These are phyloP conservation scores for Blomia tropicalis DNA, from an alignment of 2,888 invertebrate genomes.

Conservation along the genomic window DNA sequence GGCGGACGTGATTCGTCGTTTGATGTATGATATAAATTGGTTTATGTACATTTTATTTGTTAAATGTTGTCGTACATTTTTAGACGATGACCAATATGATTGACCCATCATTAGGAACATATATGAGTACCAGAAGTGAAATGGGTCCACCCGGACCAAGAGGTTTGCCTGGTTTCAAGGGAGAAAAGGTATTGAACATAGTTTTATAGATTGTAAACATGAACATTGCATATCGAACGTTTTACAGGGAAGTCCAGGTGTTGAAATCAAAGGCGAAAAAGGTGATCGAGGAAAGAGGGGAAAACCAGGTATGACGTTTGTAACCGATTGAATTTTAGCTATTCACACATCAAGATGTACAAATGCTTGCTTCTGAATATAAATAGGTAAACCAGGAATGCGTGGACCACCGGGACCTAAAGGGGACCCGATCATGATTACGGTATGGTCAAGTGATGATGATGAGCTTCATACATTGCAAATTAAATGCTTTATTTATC, in stretches of 20 bases:
- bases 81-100: background rate
- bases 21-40: too few species aligned
- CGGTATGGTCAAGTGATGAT: too few species aligned
- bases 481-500: background rate
- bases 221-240: conserved; percentile 28
- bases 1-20: conserved; percentile 17
- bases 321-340: background rate
- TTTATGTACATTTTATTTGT: conserved; percentile 12
- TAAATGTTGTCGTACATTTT: background rate
- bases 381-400: conserved; percentile 30
- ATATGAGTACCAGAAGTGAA: conserved; percentile 11
- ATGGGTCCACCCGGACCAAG: conserved; percentile 41
- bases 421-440: conserved; percentile 11
- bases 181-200: conserved; percentile 28
- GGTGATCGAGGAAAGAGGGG: conserved; percentile 32
- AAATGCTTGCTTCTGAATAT: too few species aligned
- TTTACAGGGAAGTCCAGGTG: conserved; percentile 32
- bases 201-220: background rate
- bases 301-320: background rate
- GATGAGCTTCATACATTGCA: background rate
- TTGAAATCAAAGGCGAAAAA: conserved; percentile 32
- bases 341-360: too few species aligned
- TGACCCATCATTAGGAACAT: conserved; percentile 9
- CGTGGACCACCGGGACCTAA: conserved; percentile 21
- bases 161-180: conserved; percentile 33